These are phyloP conservation scores for Plodia interpunctella DNA, from an alignment of 1,140 invertebrate genomes.

Conservation along the genomic window DNA sequence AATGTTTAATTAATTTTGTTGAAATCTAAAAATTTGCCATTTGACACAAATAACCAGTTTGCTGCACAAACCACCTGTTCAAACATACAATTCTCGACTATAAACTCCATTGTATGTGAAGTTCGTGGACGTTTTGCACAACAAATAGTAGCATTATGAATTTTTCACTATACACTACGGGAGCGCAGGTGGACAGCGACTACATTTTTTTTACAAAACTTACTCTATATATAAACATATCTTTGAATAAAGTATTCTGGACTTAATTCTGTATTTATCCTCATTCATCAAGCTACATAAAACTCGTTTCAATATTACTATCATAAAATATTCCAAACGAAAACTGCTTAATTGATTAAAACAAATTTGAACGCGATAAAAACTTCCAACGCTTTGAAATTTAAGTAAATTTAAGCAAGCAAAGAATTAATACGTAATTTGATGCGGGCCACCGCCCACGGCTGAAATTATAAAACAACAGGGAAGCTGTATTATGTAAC, in stretches of 20 bases:
- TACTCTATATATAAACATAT: too few species aligned
- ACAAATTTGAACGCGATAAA: background rate
- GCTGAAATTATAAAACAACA: constrained; percentile 3
- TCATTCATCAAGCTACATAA: background rate
- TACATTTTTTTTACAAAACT: too few species aligned
- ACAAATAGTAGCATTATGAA: background rate
- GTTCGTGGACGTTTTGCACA: too few species aligned
- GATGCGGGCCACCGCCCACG: background rate
- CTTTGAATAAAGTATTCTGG: too few species aligned
- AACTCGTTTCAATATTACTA: background rate
- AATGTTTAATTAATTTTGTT: too few species aligned
- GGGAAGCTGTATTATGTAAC: background rate
- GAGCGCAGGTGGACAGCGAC: too few species aligned
- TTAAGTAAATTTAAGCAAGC: background rate
- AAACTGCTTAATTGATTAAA: constrained; percentile 4
- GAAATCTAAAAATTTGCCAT: too few species aligned
- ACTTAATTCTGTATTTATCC: too few species aligned
- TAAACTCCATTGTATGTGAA: too few species aligned
- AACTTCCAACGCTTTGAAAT: background rate
- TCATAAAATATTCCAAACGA: background rate
- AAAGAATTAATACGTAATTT: background rate
- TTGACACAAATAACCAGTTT: too few species aligned
- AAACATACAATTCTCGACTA: too few species aligned
- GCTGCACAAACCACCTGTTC: too few species aligned
- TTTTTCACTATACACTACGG: background rate